Evolutionary conservation across 1,140 invertebrate genomes (phyloP).

Genomic region (Heliconius eleuchia): DNA sequence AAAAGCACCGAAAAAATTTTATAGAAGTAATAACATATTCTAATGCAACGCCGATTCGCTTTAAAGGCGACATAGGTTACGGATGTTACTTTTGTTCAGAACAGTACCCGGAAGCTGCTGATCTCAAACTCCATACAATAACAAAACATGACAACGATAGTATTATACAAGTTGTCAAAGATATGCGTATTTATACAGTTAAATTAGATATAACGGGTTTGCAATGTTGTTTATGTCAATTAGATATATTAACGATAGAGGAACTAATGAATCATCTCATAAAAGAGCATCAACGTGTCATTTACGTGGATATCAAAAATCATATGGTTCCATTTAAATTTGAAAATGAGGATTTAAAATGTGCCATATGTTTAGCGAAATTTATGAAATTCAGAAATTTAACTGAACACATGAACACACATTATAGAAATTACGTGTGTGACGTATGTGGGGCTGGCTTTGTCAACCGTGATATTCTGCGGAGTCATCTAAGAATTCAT

Average conservation of each 20-base stretch:
- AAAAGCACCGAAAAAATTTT: conserved; percentile 49
- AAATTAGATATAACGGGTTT: conserved; percentile 51
- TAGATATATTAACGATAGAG: conserved; percentile 24
- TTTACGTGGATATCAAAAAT: conserved; percentile 43
- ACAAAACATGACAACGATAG: conserved; percentile 35
- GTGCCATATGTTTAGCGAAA: conserved; percentile 21
- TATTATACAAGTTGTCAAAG: conserved; percentile 21
- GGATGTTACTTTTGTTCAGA: conserved; percentile 50
- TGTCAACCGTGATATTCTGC: conserved; percentile 24
- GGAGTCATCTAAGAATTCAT: conserved; percentile 26
- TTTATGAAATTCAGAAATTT: conserved; percentile 28
- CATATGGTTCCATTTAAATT: conserved; percentile 55
- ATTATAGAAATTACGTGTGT: conserved; percentile 42
- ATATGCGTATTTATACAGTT: conserved; percentile 34
- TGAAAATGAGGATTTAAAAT: conserved; percentile 35
- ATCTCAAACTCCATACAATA: conserved; percentile 49
- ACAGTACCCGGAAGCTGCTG: conserved; percentile 38
- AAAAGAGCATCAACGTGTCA: conserved; percentile 33
- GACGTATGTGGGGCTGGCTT: conserved; percentile 34
- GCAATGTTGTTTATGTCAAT: conserved; percentile 42
- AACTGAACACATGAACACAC: conserved; percentile 37
- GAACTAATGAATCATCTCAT: conserved; percentile 42
- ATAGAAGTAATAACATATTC: conserved; percentile 45
- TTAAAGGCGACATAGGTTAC: conserved; percentile 43
- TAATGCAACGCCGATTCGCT: conserved; percentile 58